Percentiles rank a stretch among this genome's conserved stretches.
Conservation (phyloP, 2,888 invertebrate genomes). For the Aphodius sticticus region DNA sequence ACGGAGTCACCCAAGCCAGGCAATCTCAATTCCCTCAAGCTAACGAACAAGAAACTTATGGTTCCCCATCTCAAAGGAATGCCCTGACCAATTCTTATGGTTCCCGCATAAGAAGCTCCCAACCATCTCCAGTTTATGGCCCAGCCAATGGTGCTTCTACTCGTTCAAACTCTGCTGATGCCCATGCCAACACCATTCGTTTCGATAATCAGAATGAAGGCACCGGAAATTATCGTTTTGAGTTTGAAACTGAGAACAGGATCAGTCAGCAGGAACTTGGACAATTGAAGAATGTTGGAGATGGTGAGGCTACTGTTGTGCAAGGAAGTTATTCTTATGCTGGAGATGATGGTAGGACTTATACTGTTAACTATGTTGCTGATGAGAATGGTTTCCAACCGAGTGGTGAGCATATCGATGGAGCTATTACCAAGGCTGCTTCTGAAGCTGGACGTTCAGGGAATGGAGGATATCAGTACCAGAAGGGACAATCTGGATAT, state of each 20-base stretch:
- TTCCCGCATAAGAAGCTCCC: constrained; percentile 39
- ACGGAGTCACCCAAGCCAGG: constrained; percentile 7
- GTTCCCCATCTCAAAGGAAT: constrained; percentile 5
- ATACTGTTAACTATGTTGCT: constrained; percentile 61
- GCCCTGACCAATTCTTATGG: constrained; percentile 10
- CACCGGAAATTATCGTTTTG: constrained; percentile 46
- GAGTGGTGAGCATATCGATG: constrained; percentile 34
- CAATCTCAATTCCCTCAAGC: constrained; percentile 15
- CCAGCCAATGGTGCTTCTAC: constrained; percentile 56
- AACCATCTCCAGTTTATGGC: constrained; percentile 39
- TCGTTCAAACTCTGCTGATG: constrained; percentile 37
- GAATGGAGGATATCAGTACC: constrained; percentile 41
- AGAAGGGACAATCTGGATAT: constrained; percentile 37
- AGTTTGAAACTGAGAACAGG: constrained; percentile 63
- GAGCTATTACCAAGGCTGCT: constrained; percentile 27
- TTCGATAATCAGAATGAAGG: constrained; percentile 63
- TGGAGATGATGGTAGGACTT: constrained; percentile 61
- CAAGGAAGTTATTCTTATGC: constrained; percentile 63
- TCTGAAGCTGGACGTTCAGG: constrained; percentile 30
- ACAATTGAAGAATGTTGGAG: constrained; percentile 57
- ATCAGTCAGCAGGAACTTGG: constrained; percentile 61
- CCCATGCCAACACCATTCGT: constrained; percentile 64
- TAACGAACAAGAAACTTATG: constrained; percentile 13
- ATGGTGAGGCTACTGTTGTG: constrained; percentile 58
- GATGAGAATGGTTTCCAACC: constrained; percentile 62